phyloP scores from a whole-genome alignment of 2,797 vertebrate genomes.

The Discoglossus pictus region DNA sequence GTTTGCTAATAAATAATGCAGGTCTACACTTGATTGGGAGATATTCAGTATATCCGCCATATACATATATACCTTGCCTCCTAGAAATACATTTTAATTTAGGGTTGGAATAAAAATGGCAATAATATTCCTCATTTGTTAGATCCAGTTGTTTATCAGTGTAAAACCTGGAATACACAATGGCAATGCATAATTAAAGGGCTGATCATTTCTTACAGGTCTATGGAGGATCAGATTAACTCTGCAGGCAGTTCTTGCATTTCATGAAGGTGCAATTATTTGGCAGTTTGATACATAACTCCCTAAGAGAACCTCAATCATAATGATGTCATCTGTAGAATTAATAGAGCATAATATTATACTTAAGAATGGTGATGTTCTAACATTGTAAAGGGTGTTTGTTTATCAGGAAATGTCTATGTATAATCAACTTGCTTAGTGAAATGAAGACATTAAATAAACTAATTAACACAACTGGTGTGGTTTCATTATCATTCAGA shows the following conservation, averaged over 20 bases:
- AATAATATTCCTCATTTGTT: no score
- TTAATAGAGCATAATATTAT: not conserved
- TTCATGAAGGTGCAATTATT: not conserved
- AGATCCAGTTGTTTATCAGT: no score
- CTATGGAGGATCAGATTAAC: not conserved
- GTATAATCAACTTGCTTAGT: constrained; percentile 24
- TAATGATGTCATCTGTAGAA: not conserved
- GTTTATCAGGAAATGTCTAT: not conserved
- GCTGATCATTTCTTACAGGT: not conserved
- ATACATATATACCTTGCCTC: no score
- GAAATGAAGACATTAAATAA: constrained; percentile 18
- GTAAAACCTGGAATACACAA: no score
- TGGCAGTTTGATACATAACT: not conserved
- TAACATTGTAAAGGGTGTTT: not conserved
- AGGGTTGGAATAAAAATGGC: no score
- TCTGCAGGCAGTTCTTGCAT: not conserved
- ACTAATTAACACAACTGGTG: constrained; percentile 20
- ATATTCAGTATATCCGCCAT: no score
- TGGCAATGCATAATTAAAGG: no score
- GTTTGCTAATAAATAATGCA: no score
- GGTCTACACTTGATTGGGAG: no score
- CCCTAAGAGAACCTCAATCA: not conserved
- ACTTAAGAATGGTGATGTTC: not conserved
- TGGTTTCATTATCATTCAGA: no score
- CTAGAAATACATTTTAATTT: no score